Evolutionary conservation across 2,113 vertebrate species (phyloP).

Genomic region (Tragelaphus imberbis): DNA sequence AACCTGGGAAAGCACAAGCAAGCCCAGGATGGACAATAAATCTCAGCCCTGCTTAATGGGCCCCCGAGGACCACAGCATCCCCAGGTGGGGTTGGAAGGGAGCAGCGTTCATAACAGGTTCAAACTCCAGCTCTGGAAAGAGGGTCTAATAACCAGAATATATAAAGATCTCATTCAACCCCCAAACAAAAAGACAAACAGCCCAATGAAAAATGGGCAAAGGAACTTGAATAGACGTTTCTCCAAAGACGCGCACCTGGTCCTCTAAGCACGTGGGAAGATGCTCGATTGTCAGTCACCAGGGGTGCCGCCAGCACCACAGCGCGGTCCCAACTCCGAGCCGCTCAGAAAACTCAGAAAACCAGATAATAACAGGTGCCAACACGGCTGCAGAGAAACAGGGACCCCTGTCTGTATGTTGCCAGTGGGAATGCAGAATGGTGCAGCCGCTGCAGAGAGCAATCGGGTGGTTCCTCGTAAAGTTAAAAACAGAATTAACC

Average conservation of each 20-base stretch:
- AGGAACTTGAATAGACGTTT: background rate
- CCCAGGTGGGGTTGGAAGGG: no score
- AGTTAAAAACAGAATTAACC: background rate
- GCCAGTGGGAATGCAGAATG: accelerated
- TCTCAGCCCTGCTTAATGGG: background rate
- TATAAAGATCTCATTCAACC: background rate
- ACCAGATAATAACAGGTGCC: accelerated
- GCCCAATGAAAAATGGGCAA: background rate
- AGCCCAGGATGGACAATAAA: background rate
- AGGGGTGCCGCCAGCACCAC: background rate
- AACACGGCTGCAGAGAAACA: accelerated
- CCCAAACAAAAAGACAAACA: background rate
- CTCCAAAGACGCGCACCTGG: background rate
- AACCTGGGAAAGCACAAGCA: background rate
- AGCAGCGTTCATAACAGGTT: background rate
- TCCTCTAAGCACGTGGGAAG: background rate
- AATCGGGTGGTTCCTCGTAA: accelerated
- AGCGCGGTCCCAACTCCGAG: accelerated
- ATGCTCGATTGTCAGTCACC: background rate
- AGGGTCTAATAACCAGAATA: background rate
- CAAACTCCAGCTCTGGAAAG: background rate
- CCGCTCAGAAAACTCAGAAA: no score
- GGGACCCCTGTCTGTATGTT: no score
- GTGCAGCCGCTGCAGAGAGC: accelerated
- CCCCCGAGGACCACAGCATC: background rate